These are phyloP conservation scores for Sebastiscus albofasciatus DNA, from an alignment of 2,797 vertebrate species.

Conservation along the genomic window DNA sequence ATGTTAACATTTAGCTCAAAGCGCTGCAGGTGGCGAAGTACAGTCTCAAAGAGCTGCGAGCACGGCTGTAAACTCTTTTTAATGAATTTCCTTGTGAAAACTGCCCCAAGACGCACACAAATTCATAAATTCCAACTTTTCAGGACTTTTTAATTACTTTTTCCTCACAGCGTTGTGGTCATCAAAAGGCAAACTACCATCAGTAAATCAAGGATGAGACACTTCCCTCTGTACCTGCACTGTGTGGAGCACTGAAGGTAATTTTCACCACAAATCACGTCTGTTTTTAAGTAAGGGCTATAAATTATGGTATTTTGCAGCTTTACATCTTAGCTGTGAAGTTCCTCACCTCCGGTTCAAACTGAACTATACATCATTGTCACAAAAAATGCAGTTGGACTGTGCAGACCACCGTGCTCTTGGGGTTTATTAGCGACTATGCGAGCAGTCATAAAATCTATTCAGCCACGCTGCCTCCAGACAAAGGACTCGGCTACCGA, in stretches of 20 bases:
- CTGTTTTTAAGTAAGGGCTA: not conserved
- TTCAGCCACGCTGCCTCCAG: slow-evolving; percentile 15
- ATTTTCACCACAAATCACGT: slow-evolving; percentile 15
- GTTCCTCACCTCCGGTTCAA: slow-evolving; percentile 12
- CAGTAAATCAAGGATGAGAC: slow-evolving; percentile 13
- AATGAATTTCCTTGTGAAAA: not conserved
- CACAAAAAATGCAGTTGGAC: slow-evolving; percentile 25
- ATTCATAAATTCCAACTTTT: not conserved
- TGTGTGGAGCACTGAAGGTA: not conserved
- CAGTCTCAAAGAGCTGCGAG: not conserved
- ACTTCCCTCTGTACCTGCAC: not conserved
- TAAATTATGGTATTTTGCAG: slow-evolving; percentile 9
- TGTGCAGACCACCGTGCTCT: slow-evolving; percentile 26
- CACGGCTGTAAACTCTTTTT: not conserved
- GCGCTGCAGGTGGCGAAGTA: not conserved
- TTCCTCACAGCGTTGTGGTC: not conserved
- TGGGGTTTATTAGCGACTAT: slow-evolving; percentile 35
- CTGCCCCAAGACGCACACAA: not conserved
- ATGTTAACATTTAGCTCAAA: not conserved
- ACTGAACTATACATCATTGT: slow-evolving; percentile 18
- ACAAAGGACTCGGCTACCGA: slow-evolving; percentile 54
- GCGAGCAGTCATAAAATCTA: slow-evolving; percentile 36
- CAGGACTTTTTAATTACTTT: not conserved
- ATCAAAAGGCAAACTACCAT: slow-evolving; percentile 2
- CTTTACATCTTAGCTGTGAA: slow-evolving; percentile 2